Evolutionary conservation across 1,140 invertebrate species (phyloP), one percentile per base, ranked within the genome.

Genomic region (Archegozetes longisetosus): DNA sequence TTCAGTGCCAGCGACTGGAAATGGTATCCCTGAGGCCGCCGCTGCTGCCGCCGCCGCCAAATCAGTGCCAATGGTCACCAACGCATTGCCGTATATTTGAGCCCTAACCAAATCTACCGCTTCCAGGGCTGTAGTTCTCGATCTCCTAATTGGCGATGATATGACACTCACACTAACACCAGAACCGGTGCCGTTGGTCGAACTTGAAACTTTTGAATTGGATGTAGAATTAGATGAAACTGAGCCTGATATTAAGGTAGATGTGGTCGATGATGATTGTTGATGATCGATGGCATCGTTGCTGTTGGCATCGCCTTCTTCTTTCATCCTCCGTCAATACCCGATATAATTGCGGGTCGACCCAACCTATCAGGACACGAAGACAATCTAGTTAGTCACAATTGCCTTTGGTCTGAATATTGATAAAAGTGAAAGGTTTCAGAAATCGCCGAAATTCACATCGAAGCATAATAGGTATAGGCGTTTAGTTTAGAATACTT

Each of bases 271-370:
- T 50, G 17, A 25, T 50, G 17, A 51, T 17, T 9, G 6, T 24
- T 12, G 48, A 17, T 32, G 56, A 17, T 62, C 61, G 22, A 53
- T 32, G 6, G 32, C 58, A 26, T 62, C 61, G 28, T 53, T 61
- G 26, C 28, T 56, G 32, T 24, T 60, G 2, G 58, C 56, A 54
- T 62, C 61, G 40, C 49, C 48, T 58, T 60, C 58, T 52, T 60
- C 56, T 48, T 61, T 62, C 61, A 62, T 62, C 40, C 9, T 60
- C 32, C 32, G 32, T 40, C 32, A 40, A 40, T 40, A 40, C 32
- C 32, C 32, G 32, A 9, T 6, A 40, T 17, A 40, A 6, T 6
- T 40, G 32, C 32, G 32, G 32, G 32, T 17, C 6, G 6, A 40
- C 32, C 32, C 32, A 9, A 40, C 6, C 32, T 40, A 17, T n/a